Evolutionary conservation across 2,888 invertebrate genomes (phyloP), one percentile per base, ranked within the genome.

Genomic region (Cephonodes hylas): DNA sequence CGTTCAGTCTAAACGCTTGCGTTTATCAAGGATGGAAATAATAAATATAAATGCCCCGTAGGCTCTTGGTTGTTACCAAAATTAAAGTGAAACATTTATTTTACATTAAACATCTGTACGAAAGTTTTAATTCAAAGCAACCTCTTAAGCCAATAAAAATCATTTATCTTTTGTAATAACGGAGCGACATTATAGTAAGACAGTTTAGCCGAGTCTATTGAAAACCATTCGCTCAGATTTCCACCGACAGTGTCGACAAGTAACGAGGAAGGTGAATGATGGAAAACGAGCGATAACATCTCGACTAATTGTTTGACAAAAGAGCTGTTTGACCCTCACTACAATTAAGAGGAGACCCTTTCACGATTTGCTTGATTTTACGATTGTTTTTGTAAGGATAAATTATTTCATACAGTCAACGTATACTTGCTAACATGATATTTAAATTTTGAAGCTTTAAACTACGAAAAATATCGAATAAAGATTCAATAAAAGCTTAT

Each of bases 231-330:
- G 18, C 18, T 53, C 53, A 53, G 31, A 53, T 27, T 15, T 31
- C 53, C 58, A 63, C 61, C 27, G 53, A 53, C 61, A 66, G 65
- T 63, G 56, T 60, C 61, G 56, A 69, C 66, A 66, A 69, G 72
- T 71, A 66, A 64, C 66, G 67, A 60, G 58, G 65, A 66, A 71
- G 62, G 75, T 72, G 71, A 74, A 70, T 68, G 73, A 70, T 67
- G 66, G 71, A 66, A 71, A 72, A 67, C 76, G 66, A 79, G 79
- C 80, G 66, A 62, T 60, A 82, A 75, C 78, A 88, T 88, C 86
- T 77, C 70, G 75, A 73, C 75, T 86, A 86, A 87, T 88, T 85
- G 84, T 86, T 87, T 81, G 80, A 83, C 76, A 79, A 74, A 76
- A 77, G 73, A 77, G 76, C 77, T 74, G 74, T 77, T 78, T 77